Conservation (phyloP, 2,113 vertebrate genomes). For the Elachura formosa region DNA sequence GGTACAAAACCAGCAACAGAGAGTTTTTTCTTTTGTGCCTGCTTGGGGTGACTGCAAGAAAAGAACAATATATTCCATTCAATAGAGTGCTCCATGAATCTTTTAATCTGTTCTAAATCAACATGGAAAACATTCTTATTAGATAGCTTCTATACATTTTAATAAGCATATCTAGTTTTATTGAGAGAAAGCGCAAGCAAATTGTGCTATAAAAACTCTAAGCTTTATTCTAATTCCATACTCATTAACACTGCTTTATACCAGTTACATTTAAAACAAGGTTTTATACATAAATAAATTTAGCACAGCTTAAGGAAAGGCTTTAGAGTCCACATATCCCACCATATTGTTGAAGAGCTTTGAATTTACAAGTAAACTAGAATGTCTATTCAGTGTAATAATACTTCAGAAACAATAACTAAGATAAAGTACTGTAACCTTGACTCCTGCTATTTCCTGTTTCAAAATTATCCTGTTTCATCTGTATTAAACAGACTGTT, state of each 20-base stretch:
- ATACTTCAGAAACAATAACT: background rate
- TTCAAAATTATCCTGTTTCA: background rate
- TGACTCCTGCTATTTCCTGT: constrained; percentile 19
- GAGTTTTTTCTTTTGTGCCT: constrained; percentile 98
- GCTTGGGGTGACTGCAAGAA: constrained; percentile 93
- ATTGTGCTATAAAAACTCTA: background rate
- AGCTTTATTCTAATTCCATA: background rate
- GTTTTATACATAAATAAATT: background rate
- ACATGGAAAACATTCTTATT: background rate
- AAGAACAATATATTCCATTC: constrained; percentile 9
- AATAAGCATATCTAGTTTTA: background rate
- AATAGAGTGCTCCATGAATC: background rate
- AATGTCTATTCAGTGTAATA: constrained; percentile 8
- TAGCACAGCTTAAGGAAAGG: background rate
- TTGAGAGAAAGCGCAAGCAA: background rate
- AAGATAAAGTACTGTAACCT: background rate
- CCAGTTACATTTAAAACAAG: background rate
- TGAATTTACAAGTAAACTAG: background rate
- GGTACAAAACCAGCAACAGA: constrained; percentile 99
- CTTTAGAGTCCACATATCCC: background rate
- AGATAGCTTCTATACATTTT: background rate
- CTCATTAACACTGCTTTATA: background rate
- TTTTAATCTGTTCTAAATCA: background rate
- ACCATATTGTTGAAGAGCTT: background rate
- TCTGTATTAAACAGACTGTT: background rate